Evolutionary conservation across 1,140 invertebrate species (phyloP).

Genomic region (Stegodyphus mimosarum): DNA sequence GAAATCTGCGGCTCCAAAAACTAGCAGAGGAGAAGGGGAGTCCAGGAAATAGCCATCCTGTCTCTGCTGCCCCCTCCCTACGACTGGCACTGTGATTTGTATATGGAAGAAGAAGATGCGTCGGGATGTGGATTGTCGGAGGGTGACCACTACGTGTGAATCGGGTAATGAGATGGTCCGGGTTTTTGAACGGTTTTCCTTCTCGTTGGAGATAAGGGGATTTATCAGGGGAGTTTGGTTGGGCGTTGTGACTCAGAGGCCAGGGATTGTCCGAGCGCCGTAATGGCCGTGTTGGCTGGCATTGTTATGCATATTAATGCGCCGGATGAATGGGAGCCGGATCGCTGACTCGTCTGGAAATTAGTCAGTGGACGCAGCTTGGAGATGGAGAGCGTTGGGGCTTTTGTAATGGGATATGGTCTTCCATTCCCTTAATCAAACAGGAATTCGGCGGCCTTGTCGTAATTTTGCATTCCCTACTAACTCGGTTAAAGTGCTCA

Average conservation of each 20-base stretch:
- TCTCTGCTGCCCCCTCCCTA: background rate
- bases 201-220: conserved; percentile 24
- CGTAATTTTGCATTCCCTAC: no score
- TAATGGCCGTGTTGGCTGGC: conserved; percentile 47
- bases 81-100: conserved; percentile 21
- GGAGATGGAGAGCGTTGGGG: conserved; percentile 1
- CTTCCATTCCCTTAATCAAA: conserved; percentile 55
- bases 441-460: conserved; percentile 15
- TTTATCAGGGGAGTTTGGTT: conserved; percentile 14
- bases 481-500: no score
- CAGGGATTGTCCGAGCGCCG: conserved; percentile 31
- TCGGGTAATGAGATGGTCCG: conserved; percentile 34
- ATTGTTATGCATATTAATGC: conserved; percentile 59
- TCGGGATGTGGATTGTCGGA: conserved; percentile 16
- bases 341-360: conserved; percentile 34
- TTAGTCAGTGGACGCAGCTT: conserved; percentile 53
- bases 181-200: conserved; percentile 8
- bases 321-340: conserved; percentile 18
- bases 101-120: conserved; percentile 10
- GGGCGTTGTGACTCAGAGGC: conserved; percentile 32
- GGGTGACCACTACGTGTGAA: conserved; percentile 41
- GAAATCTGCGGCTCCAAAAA: background rate
- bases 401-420: conserved; percentile 38
- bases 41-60: background rate
- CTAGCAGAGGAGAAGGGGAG: background rate